Evolutionary conservation across 2,888 invertebrate genomes (phyloP).

Genomic region (Linyphia triangularis): DNA sequence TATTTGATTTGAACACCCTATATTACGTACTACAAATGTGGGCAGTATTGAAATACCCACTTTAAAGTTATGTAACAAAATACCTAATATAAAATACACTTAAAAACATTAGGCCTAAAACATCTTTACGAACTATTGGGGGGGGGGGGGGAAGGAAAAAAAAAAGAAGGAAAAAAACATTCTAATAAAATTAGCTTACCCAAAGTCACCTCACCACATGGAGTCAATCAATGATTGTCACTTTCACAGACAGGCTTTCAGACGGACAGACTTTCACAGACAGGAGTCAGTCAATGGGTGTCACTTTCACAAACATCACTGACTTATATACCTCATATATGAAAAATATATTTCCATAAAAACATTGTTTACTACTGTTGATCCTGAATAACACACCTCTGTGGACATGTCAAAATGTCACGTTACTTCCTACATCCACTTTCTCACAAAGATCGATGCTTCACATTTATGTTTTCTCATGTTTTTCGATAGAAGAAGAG

Average conservation of each 20-base stretch:
- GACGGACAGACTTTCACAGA: too few species aligned
- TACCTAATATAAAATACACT: too few species aligned
- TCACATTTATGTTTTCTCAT: too few species aligned
- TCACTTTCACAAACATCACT: not conserved
- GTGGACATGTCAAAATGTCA: constrained; percentile 27
- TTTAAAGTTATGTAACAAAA: too few species aligned
- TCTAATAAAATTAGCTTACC: not conserved
- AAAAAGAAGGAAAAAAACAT: not conserved
- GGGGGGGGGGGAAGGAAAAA: too few species aligned
- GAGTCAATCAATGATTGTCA: not conserved
- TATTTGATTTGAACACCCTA: too few species aligned
- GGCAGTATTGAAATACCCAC: too few species aligned
- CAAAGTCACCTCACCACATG: not conserved
- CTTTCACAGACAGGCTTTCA: constrained; percentile 3
- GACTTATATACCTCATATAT: constrained; percentile 3
- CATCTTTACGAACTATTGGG: too few species aligned
- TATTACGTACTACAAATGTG: too few species aligned
- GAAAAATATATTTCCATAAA: not conserved
- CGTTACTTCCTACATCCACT: constrained; percentile 10
- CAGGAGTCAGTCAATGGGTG: not conserved
- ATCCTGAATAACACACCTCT: constrained; percentile 25
- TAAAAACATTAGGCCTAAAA: too few species aligned
- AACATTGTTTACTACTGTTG: not conserved
- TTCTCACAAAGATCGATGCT: too few species aligned
- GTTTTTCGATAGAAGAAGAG: too few species aligned